A percentile compares a stretch with the other conserved stretches of the same genome.
phyloP scores from a whole-genome alignment of 92 coral and sea anemone species.

The Phenganax marumi region DNA sequence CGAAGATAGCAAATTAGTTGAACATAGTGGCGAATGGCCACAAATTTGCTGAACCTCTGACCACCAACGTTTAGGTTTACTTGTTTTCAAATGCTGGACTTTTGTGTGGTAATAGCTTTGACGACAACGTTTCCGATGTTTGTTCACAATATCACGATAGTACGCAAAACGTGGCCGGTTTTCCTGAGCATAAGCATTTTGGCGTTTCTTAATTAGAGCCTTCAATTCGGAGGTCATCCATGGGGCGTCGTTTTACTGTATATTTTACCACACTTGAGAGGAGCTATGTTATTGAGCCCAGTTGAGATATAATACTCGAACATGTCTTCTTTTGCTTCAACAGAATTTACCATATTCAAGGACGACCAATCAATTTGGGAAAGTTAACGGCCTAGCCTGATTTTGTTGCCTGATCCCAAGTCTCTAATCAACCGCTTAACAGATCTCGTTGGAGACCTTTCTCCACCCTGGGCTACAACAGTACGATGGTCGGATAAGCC shows the following conservation, averaged over 20 bases:
- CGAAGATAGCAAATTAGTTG: too few relatives aligned
- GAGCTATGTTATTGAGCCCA: not conserved
- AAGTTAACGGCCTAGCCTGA: not conserved
- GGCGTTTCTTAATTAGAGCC: not conserved
- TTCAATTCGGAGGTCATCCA: not conserved
- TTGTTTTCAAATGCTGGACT: not conserved
- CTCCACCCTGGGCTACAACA: too few relatives aligned
- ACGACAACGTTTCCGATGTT: not conserved
- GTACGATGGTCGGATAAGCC: too few relatives aligned
- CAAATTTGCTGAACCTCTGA: too few relatives aligned
- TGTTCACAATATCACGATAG: not conserved
- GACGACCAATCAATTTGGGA: not conserved
- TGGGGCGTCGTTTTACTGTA: not conserved
- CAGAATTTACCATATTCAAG: not conserved
- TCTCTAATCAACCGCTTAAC: not conserved
- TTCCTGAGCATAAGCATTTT: not conserved
- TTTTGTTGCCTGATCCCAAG: not conserved
- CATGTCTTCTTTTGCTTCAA: not conserved
- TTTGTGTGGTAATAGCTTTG: not conserved
- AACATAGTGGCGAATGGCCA: too few relatives aligned
- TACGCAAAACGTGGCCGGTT: not conserved
- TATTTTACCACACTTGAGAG: not conserved
- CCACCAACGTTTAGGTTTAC: not conserved
- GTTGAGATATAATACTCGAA: not conserved
- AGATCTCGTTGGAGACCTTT: not conserved